A percentile compares a stretch with the other conserved stretches of the same genome.
phyloP scores from a whole-genome alignment of 2,888 invertebrate genomes.

The Drosophila hawaiiensis region DNA sequence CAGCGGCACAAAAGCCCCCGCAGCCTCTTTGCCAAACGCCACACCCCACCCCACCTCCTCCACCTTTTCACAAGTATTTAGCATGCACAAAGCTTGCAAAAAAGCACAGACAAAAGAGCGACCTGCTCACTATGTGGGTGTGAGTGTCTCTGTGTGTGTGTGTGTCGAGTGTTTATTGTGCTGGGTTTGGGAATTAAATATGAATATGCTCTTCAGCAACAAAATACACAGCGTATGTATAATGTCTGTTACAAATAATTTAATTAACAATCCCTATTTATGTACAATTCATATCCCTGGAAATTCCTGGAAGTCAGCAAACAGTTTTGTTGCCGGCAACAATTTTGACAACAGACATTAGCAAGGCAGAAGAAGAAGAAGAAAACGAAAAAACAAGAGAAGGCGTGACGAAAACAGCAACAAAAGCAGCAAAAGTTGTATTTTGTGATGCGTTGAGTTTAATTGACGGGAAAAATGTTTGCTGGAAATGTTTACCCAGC shows the following conservation, averaged over 20 bases:
- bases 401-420: constrained; percentile 19
- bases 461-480: constrained; percentile 35
- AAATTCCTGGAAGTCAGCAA: neutral
- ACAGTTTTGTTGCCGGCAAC: constrained; percentile 32
- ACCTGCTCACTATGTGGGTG: constrained; percentile 12
- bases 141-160: constrained; percentile 15
- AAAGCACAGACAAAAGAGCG: constrained; percentile 62
- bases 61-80: constrained; percentile 59
- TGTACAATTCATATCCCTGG: neutral
- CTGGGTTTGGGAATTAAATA: constrained; percentile 46
- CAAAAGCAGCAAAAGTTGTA: constrained; percentile 6
- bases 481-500: constrained; percentile 17
- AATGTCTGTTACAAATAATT: neutral
- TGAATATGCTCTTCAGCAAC: constrained; percentile 21
- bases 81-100: constrained; percentile 71
- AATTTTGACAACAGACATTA: constrained; percentile 33
- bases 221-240: neutral
- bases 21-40: neutral
- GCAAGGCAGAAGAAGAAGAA: constrained; percentile 10
- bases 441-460: constrained; percentile 30
- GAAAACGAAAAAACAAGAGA: constrained; percentile 20
- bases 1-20: constrained; percentile 41
- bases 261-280: neutral
- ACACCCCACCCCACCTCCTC: neutral
- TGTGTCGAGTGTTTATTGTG: constrained; percentile 24